phyloP scores from a whole-genome alignment of 2,888 invertebrate species.

The Dusona sp. region DNA sequence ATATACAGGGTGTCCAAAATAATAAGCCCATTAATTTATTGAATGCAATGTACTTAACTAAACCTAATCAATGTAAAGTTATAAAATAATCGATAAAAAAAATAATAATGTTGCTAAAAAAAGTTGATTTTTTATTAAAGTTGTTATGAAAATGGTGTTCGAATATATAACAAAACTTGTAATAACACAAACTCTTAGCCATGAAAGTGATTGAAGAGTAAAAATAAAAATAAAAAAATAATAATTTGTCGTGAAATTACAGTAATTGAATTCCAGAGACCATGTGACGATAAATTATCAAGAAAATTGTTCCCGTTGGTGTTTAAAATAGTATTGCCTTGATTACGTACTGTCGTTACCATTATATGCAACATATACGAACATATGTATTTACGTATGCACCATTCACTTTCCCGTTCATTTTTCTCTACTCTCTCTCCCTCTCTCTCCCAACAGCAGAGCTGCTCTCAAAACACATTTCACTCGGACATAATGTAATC shows the following conservation, averaged over 20 bases:
- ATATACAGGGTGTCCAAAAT: slow-evolving; percentile 1
- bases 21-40: neutral
- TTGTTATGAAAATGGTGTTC: neutral
- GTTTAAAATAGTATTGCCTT: slow-evolving; percentile 36
- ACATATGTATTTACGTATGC: slow-evolving; percentile 21
- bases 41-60: no score
- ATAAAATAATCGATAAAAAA: no score
- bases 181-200: neutral
- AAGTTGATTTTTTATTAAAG: no score
- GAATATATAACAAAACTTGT: neutral
- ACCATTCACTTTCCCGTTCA: slow-evolving; percentile 63
- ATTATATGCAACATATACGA: slow-evolving; percentile 22
- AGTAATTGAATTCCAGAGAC: neutral
- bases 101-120: no score
- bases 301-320: slow-evolving; percentile 5
- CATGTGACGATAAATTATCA: slow-evolving; percentile 21
- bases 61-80: no score
- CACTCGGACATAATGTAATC: neutral
- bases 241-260: neutral
- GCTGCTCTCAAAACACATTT: neutral
- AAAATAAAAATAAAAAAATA: neutral
- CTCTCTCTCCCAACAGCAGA: neutral
- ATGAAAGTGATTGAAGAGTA: neutral
- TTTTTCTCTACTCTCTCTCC: slow-evolving; percentile 46
- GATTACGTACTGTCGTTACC: slow-evolving; percentile 52